Evolutionary conservation across 2,888 invertebrate species (phyloP).

Genomic region (Spatulosminthurus flaviceps): DNA sequence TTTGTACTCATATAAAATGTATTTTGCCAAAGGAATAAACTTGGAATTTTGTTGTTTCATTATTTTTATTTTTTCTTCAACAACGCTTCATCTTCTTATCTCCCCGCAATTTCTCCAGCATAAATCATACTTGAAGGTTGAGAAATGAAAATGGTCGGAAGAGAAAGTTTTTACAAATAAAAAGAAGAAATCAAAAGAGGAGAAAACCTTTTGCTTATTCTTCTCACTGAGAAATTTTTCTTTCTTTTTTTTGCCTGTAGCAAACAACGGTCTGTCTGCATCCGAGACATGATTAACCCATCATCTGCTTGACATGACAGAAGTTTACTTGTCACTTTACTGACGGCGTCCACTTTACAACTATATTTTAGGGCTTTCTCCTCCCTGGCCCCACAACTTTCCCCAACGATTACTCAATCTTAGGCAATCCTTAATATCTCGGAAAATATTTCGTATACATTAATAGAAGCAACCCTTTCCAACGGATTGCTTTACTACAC

Average conservation of each 20-base stretch:
- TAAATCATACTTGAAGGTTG: slow-evolving; percentile 7
- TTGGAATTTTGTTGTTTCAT: background rate
- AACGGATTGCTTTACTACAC: no score
- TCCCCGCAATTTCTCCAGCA: background rate
- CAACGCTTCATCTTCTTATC: background rate
- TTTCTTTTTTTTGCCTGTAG: background rate
- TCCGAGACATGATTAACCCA: slow-evolving; percentile 35
- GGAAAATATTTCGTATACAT: no score
- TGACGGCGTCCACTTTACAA: slow-evolving; percentile 34
- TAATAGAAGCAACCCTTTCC: no score
- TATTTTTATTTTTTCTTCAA: no score
- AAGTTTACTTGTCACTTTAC: slow-evolving; percentile 34
- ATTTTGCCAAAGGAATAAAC: no score
- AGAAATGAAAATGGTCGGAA: background rate
- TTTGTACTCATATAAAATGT: no score
- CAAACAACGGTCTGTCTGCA: background rate
- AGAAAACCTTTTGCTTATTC: no score
- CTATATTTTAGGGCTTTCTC: background rate
- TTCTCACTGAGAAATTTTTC: no score
- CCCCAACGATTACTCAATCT: background rate
- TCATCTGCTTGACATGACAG: slow-evolving; percentile 31
- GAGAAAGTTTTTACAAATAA: background rate
- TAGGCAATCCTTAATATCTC: no score
- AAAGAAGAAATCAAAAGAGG: background rate
- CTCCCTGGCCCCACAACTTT: background rate